These are phyloP conservation scores for Troglohyphantes excavatus DNA, from an alignment of 2,888 invertebrate species.

Conservation along the genomic window DNA sequence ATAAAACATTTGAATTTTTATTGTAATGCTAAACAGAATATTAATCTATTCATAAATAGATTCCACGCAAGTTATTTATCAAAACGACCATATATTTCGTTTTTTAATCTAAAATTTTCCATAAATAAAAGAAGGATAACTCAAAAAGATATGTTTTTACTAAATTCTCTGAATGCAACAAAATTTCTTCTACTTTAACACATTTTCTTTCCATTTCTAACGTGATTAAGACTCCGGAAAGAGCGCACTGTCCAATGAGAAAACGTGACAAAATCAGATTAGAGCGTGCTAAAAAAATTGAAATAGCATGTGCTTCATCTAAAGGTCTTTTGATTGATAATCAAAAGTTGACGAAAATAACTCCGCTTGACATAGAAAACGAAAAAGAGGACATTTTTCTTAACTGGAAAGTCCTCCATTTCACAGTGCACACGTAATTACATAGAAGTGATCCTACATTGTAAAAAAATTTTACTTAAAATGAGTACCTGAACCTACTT, in stretches of 20 bases:
- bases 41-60: too few species aligned
- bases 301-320: neutral
- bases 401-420: neutral
- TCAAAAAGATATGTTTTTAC: too few species aligned
- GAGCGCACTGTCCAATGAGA: neutral
- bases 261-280: constrained; percentile 1
- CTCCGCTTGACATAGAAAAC: neutral
- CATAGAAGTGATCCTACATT: neutral
- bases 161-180: too few species aligned
- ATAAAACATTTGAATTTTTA: too few species aligned
- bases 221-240: neutral
- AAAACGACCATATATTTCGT: too few species aligned
- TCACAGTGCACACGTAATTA: neutral
- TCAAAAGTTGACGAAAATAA: neutral
- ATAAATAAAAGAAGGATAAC: too few species aligned
- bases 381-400: neutral
- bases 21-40: too few species aligned
- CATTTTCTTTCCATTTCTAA: neutral
- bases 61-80: too few species aligned
- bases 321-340: neutral
- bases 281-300: neutral
- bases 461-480: too few species aligned
- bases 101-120: too few species aligned
- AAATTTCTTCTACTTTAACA: neutral
- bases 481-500: too few species aligned